These are phyloP conservation scores for Sphecodes monilicornis DNA, from an alignment of 2,888 invertebrate species.

Conservation along the genomic window DNA sequence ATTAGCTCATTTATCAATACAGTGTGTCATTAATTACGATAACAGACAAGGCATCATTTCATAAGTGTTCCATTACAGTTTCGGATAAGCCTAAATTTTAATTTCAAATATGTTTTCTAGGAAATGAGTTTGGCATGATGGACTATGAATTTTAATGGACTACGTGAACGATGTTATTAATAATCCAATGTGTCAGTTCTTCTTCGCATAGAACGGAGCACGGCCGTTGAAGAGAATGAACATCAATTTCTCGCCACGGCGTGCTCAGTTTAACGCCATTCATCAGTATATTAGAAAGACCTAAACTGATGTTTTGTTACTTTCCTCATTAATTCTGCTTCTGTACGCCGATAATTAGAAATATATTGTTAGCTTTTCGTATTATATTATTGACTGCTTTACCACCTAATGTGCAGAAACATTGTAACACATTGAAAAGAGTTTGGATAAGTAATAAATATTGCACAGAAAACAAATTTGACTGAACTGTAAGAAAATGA, in stretches of 20 bases:
- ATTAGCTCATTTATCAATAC: too few relatives aligned
- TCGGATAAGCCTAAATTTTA: background rate
- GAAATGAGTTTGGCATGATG: background rate
- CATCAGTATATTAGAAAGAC: conserved; percentile 16
- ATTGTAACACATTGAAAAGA: background rate
- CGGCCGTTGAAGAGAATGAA: conserved; percentile 14
- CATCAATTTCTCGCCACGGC: conserved; percentile 4
- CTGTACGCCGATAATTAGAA: background rate
- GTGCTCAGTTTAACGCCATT: conserved; percentile 7
- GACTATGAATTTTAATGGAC: background rate
- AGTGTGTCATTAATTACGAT: background rate
- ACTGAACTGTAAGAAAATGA: too few relatives aligned
- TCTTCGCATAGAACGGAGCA: background rate
- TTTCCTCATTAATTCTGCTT: background rate
- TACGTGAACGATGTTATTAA: conserved; percentile 4
- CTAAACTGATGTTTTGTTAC: conserved; percentile 1
- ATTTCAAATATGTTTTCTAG: background rate
- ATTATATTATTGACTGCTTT: background rate
- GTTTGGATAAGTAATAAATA: too few relatives aligned
- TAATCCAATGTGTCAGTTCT: background rate
- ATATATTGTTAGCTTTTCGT: background rate
- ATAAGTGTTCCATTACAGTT: background rate
- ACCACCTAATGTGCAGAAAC: background rate
- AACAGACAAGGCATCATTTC: background rate
- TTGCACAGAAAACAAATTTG: too few relatives aligned